These are phyloP conservation scores for Trichechus manatus DNA, from an alignment of 2,113 vertebrate species.

Conservation along the genomic window DNA sequence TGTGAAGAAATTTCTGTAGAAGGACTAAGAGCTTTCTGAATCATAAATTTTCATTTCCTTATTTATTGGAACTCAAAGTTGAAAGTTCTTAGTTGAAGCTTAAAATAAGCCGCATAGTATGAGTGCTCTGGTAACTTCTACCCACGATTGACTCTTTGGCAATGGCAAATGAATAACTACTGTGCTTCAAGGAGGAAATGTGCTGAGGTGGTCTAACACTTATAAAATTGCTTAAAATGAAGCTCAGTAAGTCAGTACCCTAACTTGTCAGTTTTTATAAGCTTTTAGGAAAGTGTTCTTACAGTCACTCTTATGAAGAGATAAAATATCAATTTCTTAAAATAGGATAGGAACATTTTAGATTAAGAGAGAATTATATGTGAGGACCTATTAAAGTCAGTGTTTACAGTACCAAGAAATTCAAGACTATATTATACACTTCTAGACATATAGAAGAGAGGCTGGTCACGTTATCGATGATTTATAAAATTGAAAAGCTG, in stretches of 20 bases:
- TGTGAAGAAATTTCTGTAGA: background rate
- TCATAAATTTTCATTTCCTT: background rate
- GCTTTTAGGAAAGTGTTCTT: background rate
- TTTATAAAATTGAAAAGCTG: background rate
- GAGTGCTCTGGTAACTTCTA: background rate
- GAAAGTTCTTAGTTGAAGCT: background rate
- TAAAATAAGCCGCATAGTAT: background rate
- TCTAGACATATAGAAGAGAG: background rate
- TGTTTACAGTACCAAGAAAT: background rate
- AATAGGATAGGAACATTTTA: background rate
- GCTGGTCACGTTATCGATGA: background rate
- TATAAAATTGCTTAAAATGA: background rate
- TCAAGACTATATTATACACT: background rate
- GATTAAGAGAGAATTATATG: background rate
- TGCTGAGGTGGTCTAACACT: background rate
- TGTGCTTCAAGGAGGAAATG: background rate
- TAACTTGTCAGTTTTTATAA: background rate
- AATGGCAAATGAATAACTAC: background rate
- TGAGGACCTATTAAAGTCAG: background rate
- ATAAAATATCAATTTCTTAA: background rate
- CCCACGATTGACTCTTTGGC: background rate
- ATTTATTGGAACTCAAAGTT: background rate
- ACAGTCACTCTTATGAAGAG: background rate
- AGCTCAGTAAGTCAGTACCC: background rate
- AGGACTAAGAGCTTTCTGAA: background rate